Conservation (phyloP, 2,797 vertebrate species). For the Syngnathus rostellatus region DNA sequence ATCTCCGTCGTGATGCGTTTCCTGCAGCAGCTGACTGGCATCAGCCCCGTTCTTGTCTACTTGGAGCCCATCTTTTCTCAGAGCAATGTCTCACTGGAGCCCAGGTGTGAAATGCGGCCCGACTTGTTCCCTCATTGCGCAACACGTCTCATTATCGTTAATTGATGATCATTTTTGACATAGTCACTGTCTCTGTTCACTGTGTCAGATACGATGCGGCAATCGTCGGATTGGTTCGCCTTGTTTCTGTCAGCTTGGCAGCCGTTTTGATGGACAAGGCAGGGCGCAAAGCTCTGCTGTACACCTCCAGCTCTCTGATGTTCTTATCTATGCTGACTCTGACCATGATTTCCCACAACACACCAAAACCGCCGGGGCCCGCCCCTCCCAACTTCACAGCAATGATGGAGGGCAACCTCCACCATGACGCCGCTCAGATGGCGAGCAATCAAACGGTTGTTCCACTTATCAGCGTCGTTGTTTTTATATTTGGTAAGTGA, state of each 20-base stretch:
- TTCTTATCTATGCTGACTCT: slow-evolving; percentile 73
- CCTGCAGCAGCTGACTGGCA: slow-evolving; percentile 89
- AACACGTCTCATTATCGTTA: neutral
- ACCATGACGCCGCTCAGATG: slow-evolving; percentile 3
- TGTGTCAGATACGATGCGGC: slow-evolving; percentile 54
- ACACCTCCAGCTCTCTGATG: slow-evolving; percentile 76
- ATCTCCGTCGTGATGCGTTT: slow-evolving; percentile 84
- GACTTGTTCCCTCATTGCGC: neutral
- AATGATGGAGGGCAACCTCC: slow-evolving; percentile 13
- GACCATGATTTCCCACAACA: slow-evolving; percentile 69
- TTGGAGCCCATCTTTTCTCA: slow-evolving; percentile 62
- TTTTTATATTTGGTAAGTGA: slow-evolving; percentile 85
- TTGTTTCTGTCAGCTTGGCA: slow-evolving; percentile 60
- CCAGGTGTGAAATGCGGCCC: slow-evolving; percentile 18
- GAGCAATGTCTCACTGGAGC: slow-evolving; percentile 45
- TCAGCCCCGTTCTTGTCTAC: slow-evolving; percentile 79
- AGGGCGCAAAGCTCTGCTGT: slow-evolving; percentile 67
- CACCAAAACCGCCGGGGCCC: slow-evolving; percentile 29
- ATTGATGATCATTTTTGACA: neutral
- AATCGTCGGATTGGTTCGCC: slow-evolving; percentile 60
- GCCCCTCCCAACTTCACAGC: slow-evolving; percentile 34
- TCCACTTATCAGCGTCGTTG: slow-evolving; percentile 80
- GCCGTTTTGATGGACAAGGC: slow-evolving; percentile 70
- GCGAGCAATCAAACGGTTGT: slow-evolving; percentile 41
- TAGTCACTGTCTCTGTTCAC: neutral